Conservation (phyloP, 2,888 invertebrate genomes). For the Metellina segmentata region DNA sequence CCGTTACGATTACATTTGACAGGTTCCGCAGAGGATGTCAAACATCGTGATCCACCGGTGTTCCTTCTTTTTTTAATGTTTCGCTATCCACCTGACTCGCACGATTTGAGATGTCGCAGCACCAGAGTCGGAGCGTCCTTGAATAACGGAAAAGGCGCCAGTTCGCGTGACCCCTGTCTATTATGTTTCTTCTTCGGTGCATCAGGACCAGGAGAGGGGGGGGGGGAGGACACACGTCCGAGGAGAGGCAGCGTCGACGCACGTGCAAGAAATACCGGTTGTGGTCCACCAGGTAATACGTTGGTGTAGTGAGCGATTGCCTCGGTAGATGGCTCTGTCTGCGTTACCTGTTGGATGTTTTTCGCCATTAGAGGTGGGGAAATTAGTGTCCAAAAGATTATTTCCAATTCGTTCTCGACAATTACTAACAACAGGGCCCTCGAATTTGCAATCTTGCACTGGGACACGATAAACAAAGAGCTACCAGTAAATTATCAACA, state of each 20-base stretch:
- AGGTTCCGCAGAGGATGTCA: neutral
- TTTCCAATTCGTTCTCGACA: too few species aligned
- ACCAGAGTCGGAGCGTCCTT: constrained; percentile 12
- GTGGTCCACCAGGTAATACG: constrained; percentile 2
- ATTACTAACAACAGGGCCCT: too few species aligned
- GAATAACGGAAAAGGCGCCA: constrained; percentile 24
- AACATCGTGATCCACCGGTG: neutral
- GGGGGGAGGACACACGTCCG: neutral
- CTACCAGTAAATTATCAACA: too few species aligned
- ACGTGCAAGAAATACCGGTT: constrained; percentile 42
- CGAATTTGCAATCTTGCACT: too few species aligned
- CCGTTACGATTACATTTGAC: neutral
- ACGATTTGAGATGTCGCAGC: too few species aligned
- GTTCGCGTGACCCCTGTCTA: constrained; percentile 21
- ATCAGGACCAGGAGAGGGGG: neutral
- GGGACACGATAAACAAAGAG: too few species aligned
- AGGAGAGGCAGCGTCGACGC: neutral
- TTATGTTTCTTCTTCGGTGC: neutral
- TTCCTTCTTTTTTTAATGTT: neutral
- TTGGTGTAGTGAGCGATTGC: constrained; percentile 13
- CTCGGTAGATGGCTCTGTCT: constrained; percentile 37
- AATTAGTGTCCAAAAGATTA: too few species aligned
- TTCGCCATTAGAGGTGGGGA: neutral
- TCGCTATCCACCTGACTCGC: too few species aligned
- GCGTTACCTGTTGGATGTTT: neutral